Evolutionary conservation across 64 coral and sea anemone genomes (phyloP).

Genomic region (Acropora yongei): DNA sequence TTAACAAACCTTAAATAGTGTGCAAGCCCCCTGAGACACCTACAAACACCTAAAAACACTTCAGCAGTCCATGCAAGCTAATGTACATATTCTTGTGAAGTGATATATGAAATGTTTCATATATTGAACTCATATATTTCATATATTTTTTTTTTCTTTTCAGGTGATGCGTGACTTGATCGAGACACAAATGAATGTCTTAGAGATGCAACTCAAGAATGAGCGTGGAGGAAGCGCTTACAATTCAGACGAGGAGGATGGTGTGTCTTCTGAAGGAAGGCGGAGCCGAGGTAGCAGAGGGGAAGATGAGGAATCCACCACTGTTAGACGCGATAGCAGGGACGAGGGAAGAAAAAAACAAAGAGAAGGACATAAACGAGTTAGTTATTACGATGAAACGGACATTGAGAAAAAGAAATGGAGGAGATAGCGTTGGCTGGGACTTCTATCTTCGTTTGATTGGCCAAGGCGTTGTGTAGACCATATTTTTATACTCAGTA

Average conservation of each 20-base stretch:
- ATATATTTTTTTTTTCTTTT: not conserved
- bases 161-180: slow-evolving; percentile 93
- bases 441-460: not conserved
- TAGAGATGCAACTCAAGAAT: slow-evolving; percentile 15
- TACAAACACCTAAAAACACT: no score
- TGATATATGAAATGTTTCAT: no score
- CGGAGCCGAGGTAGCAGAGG: slow-evolving; percentile 24
- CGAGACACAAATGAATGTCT: slow-evolving; percentile 86
- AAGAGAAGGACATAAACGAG: slow-evolving; percentile 40
- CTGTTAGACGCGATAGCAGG: not conserved
- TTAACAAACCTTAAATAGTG: not conserved
- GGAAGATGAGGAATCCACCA: not conserved
- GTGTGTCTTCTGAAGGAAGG: not conserved
- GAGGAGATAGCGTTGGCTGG: not conserved
- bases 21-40: no score
- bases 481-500: no score
- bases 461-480: no score
- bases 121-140: no score
- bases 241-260: not conserved
- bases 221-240: not conserved
- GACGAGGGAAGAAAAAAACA: slow-evolving; percentile 34
- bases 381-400: slow-evolving; percentile 22
- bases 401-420: not conserved
- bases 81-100: no score
- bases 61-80: no score